These are phyloP conservation scores for Malacosoma neustria DNA, from an alignment of 2,888 invertebrate species.

Conservation along the genomic window DNA sequence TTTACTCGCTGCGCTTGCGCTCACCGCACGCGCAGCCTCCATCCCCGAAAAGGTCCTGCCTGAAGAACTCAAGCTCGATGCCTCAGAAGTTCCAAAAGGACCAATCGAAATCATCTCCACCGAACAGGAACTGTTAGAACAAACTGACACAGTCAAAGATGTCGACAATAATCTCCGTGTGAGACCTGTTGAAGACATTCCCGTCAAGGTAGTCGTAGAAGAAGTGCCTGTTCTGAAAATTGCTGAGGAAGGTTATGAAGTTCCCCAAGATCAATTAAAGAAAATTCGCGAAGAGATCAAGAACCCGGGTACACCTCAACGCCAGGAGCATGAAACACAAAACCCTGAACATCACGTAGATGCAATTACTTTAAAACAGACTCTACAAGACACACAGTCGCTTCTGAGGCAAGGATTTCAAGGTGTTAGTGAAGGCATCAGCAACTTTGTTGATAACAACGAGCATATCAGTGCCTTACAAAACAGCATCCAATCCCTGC, in stretches of 20 bases:
- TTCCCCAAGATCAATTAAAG: slow-evolving; percentile 27
- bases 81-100: slow-evolving; percentile 21
- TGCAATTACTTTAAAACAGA: slow-evolving; percentile 33
- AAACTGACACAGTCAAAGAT: slow-evolving; percentile 29
- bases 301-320: slow-evolving; percentile 54
- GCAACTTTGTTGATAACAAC: slow-evolving; percentile 31
- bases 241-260: slow-evolving; percentile 20
- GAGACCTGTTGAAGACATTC: slow-evolving; percentile 30
- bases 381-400: slow-evolving; percentile 33
- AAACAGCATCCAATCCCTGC: slow-evolving; percentile 36
- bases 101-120: slow-evolving; percentile 25
- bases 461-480: slow-evolving; percentile 36
- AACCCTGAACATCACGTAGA: slow-evolving; percentile 41
- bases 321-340: slow-evolving; percentile 59
- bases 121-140: slow-evolving; percentile 34
- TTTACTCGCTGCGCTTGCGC: slow-evolving; percentile 36
- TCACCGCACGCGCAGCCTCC: slow-evolving; percentile 43
- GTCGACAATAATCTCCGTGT: slow-evolving; percentile 35
- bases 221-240: slow-evolving; percentile 23
- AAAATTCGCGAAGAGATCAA: slow-evolving; percentile 41
- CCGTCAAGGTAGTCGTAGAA: slow-evolving; percentile 46
- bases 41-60: slow-evolving; percentile 22
- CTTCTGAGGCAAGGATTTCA: slow-evolving; percentile 32
- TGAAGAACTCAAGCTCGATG: slow-evolving; percentile 24
- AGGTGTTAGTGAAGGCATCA: slow-evolving; percentile 37